Evolutionary conservation across 2,113 vertebrate species (phyloP), one percentile per base, ranked within the genome.

Genomic region (Semicossyphus pulcher): DNA sequence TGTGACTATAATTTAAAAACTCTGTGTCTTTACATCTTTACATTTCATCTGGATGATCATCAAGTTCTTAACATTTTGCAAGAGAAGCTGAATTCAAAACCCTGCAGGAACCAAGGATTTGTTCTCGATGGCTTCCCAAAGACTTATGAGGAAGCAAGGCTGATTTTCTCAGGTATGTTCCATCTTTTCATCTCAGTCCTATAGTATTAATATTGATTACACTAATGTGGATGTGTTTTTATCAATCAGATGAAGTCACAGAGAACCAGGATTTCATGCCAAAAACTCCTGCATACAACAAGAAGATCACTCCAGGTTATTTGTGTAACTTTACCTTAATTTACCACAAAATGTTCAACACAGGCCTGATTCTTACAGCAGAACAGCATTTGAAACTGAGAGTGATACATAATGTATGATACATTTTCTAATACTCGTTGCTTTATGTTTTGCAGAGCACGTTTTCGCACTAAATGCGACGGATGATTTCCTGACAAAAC

Each of bases 71-170:
- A 81, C 20, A 85, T 98, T 72, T 37, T 98, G 48, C 94, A 84
- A 82, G 95, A 96, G 45, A 98, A 95, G 67, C 92, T 99, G 25
- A 94, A 87, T 69, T 97, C 97, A 12, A 95, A 94, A 86, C 94
- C 94, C 14, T 98, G 96, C 69, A 94, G 76, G 62, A 99, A 99
- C 80, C 97, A 98, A 53, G 98, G 98, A 7, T 99, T 95, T 82
- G 80, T 99, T 83, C 91, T 99, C 29, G 96, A 99, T 74, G 97
- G 95, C 5, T 98, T 93, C 72, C 96, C 95, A 1, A 91, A 95
- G 77, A 95, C 94, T 4, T 96, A 95, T 10, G 81, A 93, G 1
- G 94, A 98, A 79, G 97, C 96, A 32, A 91, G 86, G 71, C 84
- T 92, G 5, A 89, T 97, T 53, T 99, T 98, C 86, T 87, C 23